Evolutionary conservation across 2,888 invertebrate species (phyloP).

Genomic region (Ernsta delagoae): DNA sequence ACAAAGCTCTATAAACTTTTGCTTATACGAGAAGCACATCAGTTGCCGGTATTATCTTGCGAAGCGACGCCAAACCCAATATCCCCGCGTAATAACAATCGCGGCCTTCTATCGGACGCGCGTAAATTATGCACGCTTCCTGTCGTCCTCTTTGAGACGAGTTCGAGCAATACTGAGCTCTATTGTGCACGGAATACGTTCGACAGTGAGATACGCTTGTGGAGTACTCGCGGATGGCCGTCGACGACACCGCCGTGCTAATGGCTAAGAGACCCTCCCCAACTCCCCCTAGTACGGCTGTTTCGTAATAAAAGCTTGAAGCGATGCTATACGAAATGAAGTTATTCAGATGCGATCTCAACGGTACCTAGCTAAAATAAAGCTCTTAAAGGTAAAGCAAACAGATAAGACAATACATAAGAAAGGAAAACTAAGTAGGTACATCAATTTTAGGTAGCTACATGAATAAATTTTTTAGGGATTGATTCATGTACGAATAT

Average conservation of each 20-base stretch:
- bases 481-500: too few species aligned
- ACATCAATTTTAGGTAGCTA: too few species aligned
- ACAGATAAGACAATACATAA: too few species aligned
- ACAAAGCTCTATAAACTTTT: neutral
- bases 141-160: constrained; percentile 32
- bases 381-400: too few species aligned
- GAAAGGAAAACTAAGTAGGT: too few species aligned
- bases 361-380: too few species aligned
- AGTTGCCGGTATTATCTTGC: constrained; percentile 52
- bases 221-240: constrained; percentile 61
- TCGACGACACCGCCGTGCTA: constrained; percentile 72
- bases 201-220: constrained; percentile 40
- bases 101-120: constrained; percentile 81
- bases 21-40: constrained; percentile 43
- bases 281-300: constrained; percentile 44
- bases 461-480: too few species aligned
- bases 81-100: constrained; percentile 83
- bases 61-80: constrained; percentile 78
- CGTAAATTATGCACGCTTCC: constrained; percentile 80
- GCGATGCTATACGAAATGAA: constrained; percentile 13
- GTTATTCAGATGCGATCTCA: too few species aligned
- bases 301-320: neutral
- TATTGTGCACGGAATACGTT: constrained; percentile 44
- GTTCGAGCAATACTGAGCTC: constrained; percentile 45
- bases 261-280: constrained; percentile 70